Conservation (phyloP, 2,113 vertebrate species). For the Psammodynastes pulverulentus region DNA sequence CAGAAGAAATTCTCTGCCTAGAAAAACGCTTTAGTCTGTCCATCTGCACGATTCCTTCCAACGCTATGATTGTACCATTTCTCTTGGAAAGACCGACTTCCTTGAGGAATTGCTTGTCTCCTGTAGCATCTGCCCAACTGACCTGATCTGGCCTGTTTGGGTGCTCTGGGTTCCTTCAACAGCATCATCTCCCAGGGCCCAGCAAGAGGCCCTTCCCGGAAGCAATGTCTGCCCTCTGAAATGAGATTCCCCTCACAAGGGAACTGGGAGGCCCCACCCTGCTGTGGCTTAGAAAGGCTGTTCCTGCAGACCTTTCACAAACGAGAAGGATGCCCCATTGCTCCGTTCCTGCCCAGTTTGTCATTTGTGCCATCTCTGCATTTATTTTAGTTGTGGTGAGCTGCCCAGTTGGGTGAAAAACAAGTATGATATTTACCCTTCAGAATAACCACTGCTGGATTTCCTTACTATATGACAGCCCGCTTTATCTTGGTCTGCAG, state of each 20-base stretch:
- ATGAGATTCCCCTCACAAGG: neutral
- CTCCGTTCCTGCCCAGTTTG: neutral
- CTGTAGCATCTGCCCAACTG: neutral
- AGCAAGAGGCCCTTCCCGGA: neutral
- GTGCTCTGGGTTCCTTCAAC: neutral
- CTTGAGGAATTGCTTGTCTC: neutral
- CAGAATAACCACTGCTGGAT: neutral
- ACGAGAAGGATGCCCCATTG: neutral
- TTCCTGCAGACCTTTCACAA: neutral
- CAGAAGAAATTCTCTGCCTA: neutral
- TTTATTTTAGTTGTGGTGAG: neutral
- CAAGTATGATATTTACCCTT: neutral
- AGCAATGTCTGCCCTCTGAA: neutral
- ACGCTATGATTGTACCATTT: neutral
- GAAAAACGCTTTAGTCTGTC: neutral
- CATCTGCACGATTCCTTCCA: neutral
- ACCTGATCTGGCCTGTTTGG: neutral
- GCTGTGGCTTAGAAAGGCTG: neutral
- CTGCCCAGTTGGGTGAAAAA: neutral
- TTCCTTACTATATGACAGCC: neutral
- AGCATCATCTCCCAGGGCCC: neutral
- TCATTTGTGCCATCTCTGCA: neutral
- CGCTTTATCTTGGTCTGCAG: neutral
- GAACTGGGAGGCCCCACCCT: neutral
- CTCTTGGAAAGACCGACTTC: neutral